Base-by-base conservation (phyloP, 2,888 invertebrate genomes). In the Drosophila phalerata region DNA sequence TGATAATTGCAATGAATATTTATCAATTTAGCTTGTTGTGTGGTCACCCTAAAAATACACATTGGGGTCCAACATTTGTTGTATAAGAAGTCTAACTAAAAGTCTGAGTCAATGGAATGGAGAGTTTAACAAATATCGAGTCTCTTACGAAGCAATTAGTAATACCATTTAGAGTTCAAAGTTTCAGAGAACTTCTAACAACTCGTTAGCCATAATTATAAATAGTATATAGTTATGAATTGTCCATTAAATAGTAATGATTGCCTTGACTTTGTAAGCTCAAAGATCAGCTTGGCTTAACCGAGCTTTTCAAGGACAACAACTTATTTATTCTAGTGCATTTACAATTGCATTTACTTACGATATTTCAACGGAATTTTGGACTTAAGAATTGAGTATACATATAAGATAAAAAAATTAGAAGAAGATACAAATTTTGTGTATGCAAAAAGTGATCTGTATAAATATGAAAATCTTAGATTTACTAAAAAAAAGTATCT, bases 1-100 rank as follows among this genome's bases (percentile, higher is more conserved):
- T 66, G 70, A 60, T 79, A 77, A 77, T 77, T 78, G 79, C 69
- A 53, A 8, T 45, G 15, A 70, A 79, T 70, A 75, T 75, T 25
- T 74, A 30, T 64, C 76, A 77, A 77, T 77, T 77, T 28, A 79
- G 52, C 43, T 66, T 42, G 55, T 56, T 56, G 45, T 19, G 42
- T 19, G 62, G 55, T 34, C 55, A 56, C 3, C 32, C n/a, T 1
- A 49, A 38, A n/a, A 28, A 25, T 5, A 48, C 48, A 48, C 49
- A 37, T 68, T 15, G 15, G 40, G 34, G 43, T 8, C 6, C 0
- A 15, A 51, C 22, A 22, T 43, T 9, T 25, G 25, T 61, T 61
- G 53, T 28, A 25, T 42, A 61, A 61, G 61, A 53, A 53, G 32
- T 53, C 42, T 6, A 17, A 53, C 42, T 52, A 15, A 32, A 22